Evolutionary conservation across 2,797 vertebrate genomes (phyloP), one percentile per base, ranked within the genome.

Genomic region (Rallus crepitans): DNA sequence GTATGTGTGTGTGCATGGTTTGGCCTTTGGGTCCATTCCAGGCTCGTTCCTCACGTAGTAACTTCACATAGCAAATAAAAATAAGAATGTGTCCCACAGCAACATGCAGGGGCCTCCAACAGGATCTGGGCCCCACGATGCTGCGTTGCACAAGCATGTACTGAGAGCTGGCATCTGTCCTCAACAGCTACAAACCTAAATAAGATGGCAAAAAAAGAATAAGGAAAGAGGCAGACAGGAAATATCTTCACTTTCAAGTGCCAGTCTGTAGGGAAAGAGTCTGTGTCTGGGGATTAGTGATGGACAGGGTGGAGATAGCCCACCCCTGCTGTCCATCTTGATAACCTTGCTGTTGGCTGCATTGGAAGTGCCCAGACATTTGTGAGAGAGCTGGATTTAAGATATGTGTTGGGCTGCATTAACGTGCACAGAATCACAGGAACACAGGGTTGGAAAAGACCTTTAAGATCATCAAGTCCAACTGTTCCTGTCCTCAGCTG

Each of bases 391-490:
- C 4, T 40, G 25, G 66, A 55, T 72, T 60, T 35, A 47, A 72
- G 60, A 7, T 19, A 19, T 1, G 2, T 0, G 0, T 60, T 48
- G 39, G 21, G 18, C 21, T 52, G 37, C 45, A 33, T 24, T 76
- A 39, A 19, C 15, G 8, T n/a, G 33, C 42, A 45, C 42, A 45
- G 42, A 45, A 19, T 19, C 8, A 45, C 42, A 45, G 42, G 18
- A 45, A 18, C 42, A 45, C 17, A 45, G 42, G 42, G 42, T 19
- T 45, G 42, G 42, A 45, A 45, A 45, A 45, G 42, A 19, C 17
- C 17, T 45, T 19, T 8, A 45, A 45, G 17, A 45, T 42, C 16
- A 42, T 45, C 42, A 45, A 45, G 17, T 45, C 42, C 42, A 45
- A 45, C 42, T 18, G 8, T 45, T 45, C 42, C 42, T 16, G 16